Conservation (phyloP, 1,140 invertebrate genomes). For the Forficula auricularia region DNA sequence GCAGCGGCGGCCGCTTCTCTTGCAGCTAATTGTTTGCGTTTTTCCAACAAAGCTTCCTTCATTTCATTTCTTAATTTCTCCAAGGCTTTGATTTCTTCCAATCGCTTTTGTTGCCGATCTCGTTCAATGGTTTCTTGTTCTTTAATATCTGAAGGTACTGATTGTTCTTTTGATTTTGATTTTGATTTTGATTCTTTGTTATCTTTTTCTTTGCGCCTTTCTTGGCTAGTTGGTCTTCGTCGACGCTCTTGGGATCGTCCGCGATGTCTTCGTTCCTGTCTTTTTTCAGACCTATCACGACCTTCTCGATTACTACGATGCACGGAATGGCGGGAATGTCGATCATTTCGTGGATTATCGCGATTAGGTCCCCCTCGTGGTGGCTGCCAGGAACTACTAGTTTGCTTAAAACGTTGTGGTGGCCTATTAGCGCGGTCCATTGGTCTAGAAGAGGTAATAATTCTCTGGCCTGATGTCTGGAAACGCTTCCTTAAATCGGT, state of each 20-base stretch:
- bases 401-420: too few relatives aligned
- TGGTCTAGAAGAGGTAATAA: too few relatives aligned
- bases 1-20: conserved; percentile 3
- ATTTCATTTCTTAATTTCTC: conserved; percentile 1
- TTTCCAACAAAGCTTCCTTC: background rate
- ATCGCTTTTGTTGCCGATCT: conserved; percentile 1
- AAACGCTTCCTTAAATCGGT: too few relatives aligned
- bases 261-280: background rate
- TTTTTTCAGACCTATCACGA: background rate
- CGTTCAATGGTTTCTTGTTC: conserved; percentile 6
- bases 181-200: conserved; percentile 2
- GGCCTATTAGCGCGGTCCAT: too few relatives aligned
- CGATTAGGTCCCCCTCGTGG: too few relatives aligned
- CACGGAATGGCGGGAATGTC: background rate
- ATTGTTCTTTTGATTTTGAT: conserved; percentile 1
- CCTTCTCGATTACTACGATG: background rate
- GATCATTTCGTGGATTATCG: background rate
- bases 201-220: conserved; percentile 1
- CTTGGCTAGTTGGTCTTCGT: background rate
- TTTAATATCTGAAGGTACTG: conserved; percentile 1
- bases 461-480: too few relatives aligned
- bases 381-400: too few relatives aligned
- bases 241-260: background rate
- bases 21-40: background rate
- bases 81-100: background rate